These are phyloP conservation scores for Tragopan temminckii DNA, from an alignment of 2,797 vertebrate species.

Conservation along the genomic window DNA sequence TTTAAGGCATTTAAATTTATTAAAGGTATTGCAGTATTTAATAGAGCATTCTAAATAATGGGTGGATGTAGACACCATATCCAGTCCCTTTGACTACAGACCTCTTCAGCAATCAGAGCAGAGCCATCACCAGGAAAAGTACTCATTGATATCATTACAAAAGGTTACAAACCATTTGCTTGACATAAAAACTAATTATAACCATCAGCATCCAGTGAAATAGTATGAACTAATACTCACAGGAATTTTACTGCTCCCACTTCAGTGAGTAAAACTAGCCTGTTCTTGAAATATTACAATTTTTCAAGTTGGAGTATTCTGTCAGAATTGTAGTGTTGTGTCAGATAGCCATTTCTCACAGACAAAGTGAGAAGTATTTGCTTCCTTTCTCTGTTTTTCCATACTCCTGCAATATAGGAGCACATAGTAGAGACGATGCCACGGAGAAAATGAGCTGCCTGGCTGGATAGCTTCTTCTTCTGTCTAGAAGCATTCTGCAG, in stretches of 20 bases:
- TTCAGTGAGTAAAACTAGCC: not conserved
- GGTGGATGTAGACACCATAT: not conserved
- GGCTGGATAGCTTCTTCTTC: not conserved
- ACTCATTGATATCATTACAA: not conserved
- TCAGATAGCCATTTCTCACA: not conserved
- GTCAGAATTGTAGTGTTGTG: not conserved
- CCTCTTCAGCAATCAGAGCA: not conserved
- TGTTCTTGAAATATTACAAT: not conserved
- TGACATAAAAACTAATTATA: not conserved
- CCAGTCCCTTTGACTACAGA: not conserved
- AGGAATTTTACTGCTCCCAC: not conserved
- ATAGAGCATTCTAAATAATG: not conserved
- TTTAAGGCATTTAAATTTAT: not conserved
- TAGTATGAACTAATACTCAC: not conserved
- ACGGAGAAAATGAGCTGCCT: not conserved
- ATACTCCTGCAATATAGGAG: not conserved
- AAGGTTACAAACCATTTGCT: not conserved
- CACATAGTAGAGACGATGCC: not conserved
- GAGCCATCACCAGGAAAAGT: not conserved
- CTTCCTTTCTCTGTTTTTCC: not conserved
- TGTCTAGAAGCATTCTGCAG: not conserved
- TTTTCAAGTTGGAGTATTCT: not conserved
- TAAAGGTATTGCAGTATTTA: not conserved
- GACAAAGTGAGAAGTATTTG: not conserved
- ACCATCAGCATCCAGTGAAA: not conserved